Base-by-base conservation (phyloP, 2,797 vertebrate species). In the Eutrigla gurnardus region DNA sequence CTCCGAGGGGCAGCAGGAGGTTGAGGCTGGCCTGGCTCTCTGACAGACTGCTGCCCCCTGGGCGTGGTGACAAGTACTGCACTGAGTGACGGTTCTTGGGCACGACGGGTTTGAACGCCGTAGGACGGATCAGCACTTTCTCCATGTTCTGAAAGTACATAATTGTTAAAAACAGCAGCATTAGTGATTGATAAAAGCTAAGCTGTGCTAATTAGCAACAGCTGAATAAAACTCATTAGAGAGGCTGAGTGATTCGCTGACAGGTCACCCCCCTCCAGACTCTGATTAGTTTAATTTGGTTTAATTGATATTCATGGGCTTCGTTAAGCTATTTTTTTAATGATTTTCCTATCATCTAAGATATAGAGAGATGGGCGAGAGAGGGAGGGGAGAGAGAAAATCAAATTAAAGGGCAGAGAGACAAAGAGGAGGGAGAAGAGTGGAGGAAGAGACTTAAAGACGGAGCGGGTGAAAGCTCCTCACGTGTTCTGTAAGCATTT, bases 21-120 rank as follows among this genome's bases (percentile, higher is more conserved):
- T 97, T 97, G 74, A 99, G 95, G 90, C 96, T 99, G 65, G 96
- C 96, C 67, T 99, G 97, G 93, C 97, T 99, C 91, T 97, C 98
- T 0, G 97, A 97, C 40, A 99, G 88, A 77, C 85, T 87, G 77
- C 89, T 85, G 74, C 93, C 95, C 43, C 94, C 96, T 4, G 94
- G 92, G 25, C 96, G 95, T 0, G 94, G 92, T 6, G 94, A 95
- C 58, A 96, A 90, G 90, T 96, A 97, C 86, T 86, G 97, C 75
- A 96, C 92, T 0, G 97, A 95, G 91, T 94, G 96, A 36, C 96
- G 95, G 80, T 96, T 96, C 91, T 97, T 99, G 83, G 97, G 96
- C 80, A 99, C 79, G 35, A 99, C 97, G 0, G 98, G 98, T 91
- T 99, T 99, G 94, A 99, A 99, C 33, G 98, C 98, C 47, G 97